Percentiles rank a stretch among this genome's conserved stretches.
These are phyloP conservation scores for Xestia sexstrigata DNA, from an alignment of 2,888 invertebrate species.

Conservation along the genomic window DNA sequence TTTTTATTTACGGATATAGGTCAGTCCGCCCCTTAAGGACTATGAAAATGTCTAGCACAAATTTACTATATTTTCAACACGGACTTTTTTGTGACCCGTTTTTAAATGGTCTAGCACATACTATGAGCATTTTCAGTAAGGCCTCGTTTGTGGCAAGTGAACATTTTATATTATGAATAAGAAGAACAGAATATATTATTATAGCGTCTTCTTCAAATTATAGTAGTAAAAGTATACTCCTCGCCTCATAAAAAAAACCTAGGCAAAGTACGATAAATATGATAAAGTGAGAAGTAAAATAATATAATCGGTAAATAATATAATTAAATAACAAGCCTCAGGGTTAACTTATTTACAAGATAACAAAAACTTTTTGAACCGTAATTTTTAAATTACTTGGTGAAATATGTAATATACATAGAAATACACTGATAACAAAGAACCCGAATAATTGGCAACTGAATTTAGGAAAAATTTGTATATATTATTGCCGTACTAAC, in stretches of 20 bases:
- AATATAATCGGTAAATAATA: not conserved
- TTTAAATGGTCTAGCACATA: not conserved
- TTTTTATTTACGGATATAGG: not conserved
- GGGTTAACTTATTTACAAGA: constrained; percentile 40
- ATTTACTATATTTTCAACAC: not conserved
- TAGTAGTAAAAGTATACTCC: constrained; percentile 14
- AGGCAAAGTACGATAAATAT: constrained; percentile 18
- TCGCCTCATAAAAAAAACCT: constrained; percentile 14
- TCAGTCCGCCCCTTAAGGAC: not conserved
- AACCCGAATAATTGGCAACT: constrained; percentile 5
- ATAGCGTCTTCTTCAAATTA: not conserved
- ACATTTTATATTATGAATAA: not conserved
- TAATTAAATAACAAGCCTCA: constrained; percentile 11
- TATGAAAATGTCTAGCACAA: not conserved
- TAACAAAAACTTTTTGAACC: constrained; percentile 4
- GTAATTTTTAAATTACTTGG: not conserved
- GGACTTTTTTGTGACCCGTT: not conserved
- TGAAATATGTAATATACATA: constrained; percentile 8
- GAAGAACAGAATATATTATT: not conserved
- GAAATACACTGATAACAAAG: not conserved
- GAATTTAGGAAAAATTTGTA: constrained; percentile 29
- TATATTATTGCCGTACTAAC: not conserved
- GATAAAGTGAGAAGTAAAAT: not conserved
- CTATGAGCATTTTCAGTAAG: not conserved
- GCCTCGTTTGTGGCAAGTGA: not conserved